phyloP scores from a whole-genome alignment of 2,888 invertebrate species.

The Mechanitis messenoides region DNA sequence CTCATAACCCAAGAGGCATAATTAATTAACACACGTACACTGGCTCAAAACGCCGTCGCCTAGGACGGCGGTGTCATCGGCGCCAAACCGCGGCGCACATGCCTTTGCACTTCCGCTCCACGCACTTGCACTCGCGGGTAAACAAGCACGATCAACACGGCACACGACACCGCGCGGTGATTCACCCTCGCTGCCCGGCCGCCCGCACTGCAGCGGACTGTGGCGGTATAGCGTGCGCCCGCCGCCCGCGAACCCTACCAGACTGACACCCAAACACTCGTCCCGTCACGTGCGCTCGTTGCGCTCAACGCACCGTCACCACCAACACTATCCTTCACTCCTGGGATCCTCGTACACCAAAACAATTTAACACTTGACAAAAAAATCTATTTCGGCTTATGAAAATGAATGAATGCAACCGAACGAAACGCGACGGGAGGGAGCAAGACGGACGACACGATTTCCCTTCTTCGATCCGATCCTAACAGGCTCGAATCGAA shows the following conservation, averaged over 20 bases:
- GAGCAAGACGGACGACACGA: slow-evolving; percentile 60
- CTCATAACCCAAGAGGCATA: slow-evolving; percentile 73
- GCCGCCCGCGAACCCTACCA: slow-evolving; percentile 57
- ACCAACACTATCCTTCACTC: slow-evolving; percentile 46
- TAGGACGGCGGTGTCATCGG: slow-evolving; percentile 69
- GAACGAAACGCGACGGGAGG: slow-evolving; percentile 47
- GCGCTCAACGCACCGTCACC: slow-evolving; percentile 47
- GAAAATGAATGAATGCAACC: slow-evolving; percentile 46
- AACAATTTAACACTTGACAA: slow-evolving; percentile 51
- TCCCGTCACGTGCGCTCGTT: slow-evolving; percentile 61
- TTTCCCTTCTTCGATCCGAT: slow-evolving; percentile 61
- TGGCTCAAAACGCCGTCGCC: slow-evolving; percentile 62
- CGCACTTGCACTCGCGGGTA: slow-evolving; percentile 74
- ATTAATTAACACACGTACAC: slow-evolving; percentile 67
- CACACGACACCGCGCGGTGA: slow-evolving; percentile 56
- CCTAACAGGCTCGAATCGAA: slow-evolving; percentile 74
- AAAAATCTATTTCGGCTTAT: slow-evolving; percentile 51
- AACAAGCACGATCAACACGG: slow-evolving; percentile 69
- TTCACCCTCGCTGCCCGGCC: slow-evolving; percentile 62
- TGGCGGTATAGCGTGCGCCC: slow-evolving; percentile 52
- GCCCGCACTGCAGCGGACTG: slow-evolving; percentile 67
- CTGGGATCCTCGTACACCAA: slow-evolving; percentile 43
- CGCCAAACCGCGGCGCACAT: slow-evolving; percentile 67
- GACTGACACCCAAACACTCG: slow-evolving; percentile 71
- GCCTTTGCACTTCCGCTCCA: slow-evolving; percentile 71